Evolutionary conservation across 53 echinoderm and acorn worm genomes (phyloP).

Genomic region (Patiria pectinifera): DNA sequence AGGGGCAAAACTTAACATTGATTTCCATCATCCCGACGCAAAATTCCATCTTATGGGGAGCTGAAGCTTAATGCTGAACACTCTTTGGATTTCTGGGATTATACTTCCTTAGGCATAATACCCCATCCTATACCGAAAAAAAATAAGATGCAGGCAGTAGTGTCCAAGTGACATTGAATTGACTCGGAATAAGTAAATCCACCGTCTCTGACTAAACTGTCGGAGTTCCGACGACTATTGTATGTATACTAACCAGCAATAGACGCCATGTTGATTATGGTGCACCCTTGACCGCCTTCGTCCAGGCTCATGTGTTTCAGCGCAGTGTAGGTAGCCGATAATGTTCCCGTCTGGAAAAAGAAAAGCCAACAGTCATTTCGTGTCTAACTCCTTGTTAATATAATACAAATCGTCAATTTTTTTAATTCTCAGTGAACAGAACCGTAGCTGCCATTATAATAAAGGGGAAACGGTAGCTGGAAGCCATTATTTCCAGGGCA

Average conservation of each 20-base stretch:
- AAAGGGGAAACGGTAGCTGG: no score
- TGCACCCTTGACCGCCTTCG: constrained; percentile 44
- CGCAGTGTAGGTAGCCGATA: constrained; percentile 46
- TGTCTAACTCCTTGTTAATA: background rate
- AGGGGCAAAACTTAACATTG: no score
- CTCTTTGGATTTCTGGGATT: no score
- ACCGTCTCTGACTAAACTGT: background rate
- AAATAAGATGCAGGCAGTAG: no score
- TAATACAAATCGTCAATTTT: background rate
- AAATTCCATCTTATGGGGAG: no score
- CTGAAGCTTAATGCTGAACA: no score
- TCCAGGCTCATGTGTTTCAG: constrained; percentile 46
- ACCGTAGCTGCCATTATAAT: no score
- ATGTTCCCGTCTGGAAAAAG: constrained; percentile 27
- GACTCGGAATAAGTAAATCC: background rate
- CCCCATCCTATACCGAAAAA: no score
- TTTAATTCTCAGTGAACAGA: background rate
- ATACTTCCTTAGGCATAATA: no score
- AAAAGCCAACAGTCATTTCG: background rate
- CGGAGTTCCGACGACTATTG: background rate
- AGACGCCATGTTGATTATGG: constrained; percentile 50
- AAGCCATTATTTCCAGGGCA: no score
- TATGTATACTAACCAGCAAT: constrained; percentile 26
- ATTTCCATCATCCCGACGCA: no score
- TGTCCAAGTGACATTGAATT: no score